A percentile compares a stretch with the other conserved stretches of the same genome.
Conservation (phyloP, 2,797 vertebrate genomes). For the Rallus crepitans region DNA sequence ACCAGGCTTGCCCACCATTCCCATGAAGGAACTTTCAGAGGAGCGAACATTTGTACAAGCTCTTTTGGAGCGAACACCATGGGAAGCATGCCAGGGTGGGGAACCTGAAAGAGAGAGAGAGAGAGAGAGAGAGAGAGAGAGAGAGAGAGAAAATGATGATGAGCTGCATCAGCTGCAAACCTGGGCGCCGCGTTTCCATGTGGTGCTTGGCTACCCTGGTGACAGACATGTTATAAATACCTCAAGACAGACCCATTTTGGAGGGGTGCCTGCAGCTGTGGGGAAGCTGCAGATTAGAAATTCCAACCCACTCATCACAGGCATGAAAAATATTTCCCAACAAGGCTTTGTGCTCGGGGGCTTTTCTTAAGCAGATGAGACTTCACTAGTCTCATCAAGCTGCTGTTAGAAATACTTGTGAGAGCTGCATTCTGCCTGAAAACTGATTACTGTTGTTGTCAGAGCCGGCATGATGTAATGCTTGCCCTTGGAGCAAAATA, state of each 20-base stretch:
- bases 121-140: background rate
- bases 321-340: slow-evolving; percentile 60
- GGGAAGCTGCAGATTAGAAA: slow-evolving; percentile 51
- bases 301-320: slow-evolving; percentile 23
- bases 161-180: slow-evolving; percentile 63
- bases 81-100: background rate
- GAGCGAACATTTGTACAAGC: fast-evolving
- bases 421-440: background rate
- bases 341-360: background rate
- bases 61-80: fast-evolving
- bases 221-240: slow-evolving; percentile 72
- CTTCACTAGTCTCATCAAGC: background rate
- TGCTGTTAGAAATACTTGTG: background rate
- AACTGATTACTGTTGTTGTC: background rate
- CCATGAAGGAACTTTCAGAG: background rate
- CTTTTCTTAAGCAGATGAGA: slow-evolving; percentile 4
- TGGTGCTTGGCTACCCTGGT: slow-evolving; percentile 44
- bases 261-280: slow-evolving; percentile 58
- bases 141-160: background rate
- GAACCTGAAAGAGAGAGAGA: background rate
- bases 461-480: background rate
- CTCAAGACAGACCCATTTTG: slow-evolving; percentile 56
- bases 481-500: background rate
- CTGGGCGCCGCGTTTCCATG: background rate
- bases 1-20: background rate